phyloP scores from a whole-genome alignment of 2,113 vertebrate species.

The Alligator sinensis region DNA sequence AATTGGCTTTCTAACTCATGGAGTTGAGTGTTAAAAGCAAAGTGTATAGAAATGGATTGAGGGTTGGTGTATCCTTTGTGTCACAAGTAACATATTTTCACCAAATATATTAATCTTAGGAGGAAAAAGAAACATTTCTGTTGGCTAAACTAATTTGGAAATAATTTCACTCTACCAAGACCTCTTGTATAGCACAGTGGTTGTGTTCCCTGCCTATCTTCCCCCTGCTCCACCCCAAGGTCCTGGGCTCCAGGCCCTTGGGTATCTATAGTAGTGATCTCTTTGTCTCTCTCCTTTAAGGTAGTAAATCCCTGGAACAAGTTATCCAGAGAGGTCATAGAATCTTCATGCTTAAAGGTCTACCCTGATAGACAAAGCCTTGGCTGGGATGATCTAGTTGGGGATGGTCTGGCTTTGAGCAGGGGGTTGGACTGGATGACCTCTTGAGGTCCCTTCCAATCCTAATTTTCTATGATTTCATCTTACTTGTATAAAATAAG shows the following conservation, averaged over 20 bases:
- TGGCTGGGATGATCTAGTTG: no score
- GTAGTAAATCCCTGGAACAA: no score
- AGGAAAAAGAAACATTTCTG: not conserved
- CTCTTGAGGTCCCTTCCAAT: no score
- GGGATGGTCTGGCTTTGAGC: no score
- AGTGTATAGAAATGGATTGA: accelerated
- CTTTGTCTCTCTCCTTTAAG: no score
- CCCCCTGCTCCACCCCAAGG: not conserved
- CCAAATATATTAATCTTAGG: not conserved
- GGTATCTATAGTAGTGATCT: no score
- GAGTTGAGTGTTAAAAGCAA: not conserved
- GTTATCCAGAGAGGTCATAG: no score
- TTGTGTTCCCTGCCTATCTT: not conserved
- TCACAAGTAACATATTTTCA: not conserved
- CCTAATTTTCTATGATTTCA: not conserved
- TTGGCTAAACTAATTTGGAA: not conserved
- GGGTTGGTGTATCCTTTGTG: not conserved
- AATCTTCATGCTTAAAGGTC: no score
- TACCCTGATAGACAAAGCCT: no score
- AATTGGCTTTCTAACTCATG: not conserved
- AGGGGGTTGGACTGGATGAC: no score
- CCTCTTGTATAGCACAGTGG: no score
- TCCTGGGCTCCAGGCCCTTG: not conserved
- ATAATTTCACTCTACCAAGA: not conserved
- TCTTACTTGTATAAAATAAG: not conserved